Conservation (phyloP, 1,140 invertebrate genomes). For the Bursaphelenchus mucronatus region DNA sequence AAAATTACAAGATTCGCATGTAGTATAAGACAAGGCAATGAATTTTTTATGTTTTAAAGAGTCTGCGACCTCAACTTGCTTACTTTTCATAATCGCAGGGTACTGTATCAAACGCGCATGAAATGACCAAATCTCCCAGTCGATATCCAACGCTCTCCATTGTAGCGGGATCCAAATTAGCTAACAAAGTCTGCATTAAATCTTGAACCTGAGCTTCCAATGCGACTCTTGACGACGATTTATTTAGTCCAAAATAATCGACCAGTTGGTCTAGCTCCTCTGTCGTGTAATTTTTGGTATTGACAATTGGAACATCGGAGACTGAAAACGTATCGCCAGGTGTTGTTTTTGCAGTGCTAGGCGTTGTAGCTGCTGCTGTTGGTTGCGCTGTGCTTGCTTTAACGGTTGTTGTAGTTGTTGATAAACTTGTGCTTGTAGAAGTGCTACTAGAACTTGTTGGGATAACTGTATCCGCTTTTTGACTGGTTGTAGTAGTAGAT, state of each 20-base stretch:
- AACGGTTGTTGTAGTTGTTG: not conserved
- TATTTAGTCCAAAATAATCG: constrained; percentile 10
- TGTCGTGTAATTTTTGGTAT: constrained; percentile 14
- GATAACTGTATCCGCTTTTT: no score
- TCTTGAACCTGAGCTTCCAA: constrained; percentile 19
- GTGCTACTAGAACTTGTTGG: no score
- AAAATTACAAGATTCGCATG: no score
- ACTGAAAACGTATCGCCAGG: not conserved
- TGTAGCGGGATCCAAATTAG: constrained; percentile 14
- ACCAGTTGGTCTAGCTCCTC: constrained; percentile 1
- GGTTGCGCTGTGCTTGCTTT: not conserved
- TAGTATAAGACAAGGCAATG: no score
- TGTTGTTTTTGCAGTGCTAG: not conserved
- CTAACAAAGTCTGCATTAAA: constrained; percentile 11
- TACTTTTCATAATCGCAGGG: constrained; percentile 18
- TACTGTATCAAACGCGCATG: constrained; percentile 6
- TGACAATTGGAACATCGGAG: not conserved
- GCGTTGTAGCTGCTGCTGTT: not conserved
- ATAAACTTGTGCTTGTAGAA: not conserved
- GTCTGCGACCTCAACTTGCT: no score
- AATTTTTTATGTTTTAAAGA: no score
- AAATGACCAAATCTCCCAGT: constrained; percentile 14
- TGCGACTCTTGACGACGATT: constrained; percentile 2
- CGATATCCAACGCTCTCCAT: constrained; percentile 1
- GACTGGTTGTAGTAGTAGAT: not conserved